phyloP scores from a whole-genome alignment of 2,113 vertebrate genomes.

The Sus scrofa region T2T-Sscrofa CM000820.6:118657001-118657500 shows the following conservation, averaged over 20 bases:
- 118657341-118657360: neutral
- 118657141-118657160: neutral
- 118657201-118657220: neutral
- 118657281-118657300: neutral
- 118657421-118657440: neutral
- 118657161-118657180: neutral
- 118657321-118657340: neutral
- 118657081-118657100: neutral
- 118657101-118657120: neutral
- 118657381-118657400: neutral
- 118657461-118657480: neutral
- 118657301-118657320: neutral
- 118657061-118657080: neutral
- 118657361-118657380: neutral
- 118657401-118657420: neutral
- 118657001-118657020: neutral
- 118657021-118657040: neutral
- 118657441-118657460: neutral
- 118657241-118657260: constrained; percentile 6
- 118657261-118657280: constrained; percentile 3
- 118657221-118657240: neutral
- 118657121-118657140: neutral
- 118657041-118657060: neutral
- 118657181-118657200: neutral
- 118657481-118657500: neutral